phyloP scores from a whole-genome alignment of 2,888 invertebrate genomes.

The Podotricha telesiphe region DNA sequence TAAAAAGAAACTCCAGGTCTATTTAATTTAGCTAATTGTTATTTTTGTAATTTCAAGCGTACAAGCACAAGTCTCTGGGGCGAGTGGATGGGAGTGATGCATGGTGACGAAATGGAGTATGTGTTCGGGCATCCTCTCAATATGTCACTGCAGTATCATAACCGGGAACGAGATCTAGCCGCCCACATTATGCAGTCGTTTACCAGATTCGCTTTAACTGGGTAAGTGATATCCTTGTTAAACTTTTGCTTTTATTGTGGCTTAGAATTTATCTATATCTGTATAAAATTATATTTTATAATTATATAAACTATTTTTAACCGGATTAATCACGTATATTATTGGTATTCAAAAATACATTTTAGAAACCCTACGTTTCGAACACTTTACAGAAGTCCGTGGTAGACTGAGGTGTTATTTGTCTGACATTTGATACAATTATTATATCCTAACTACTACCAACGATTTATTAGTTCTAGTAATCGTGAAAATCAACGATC shows the following conservation, averaged over 20 bases:
- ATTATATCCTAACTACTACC: no score
- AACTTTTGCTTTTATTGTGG: background rate
- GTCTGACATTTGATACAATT: no score
- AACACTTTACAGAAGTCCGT: no score
- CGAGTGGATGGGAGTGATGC: constrained; percentile 99
- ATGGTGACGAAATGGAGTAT: constrained; percentile 98
- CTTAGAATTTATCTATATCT: background rate
- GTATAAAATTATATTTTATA: no score
- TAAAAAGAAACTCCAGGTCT: no score
- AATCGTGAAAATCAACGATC: no score
- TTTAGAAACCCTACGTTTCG: no score
- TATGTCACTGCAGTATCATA: constrained; percentile 92
- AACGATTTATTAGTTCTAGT: no score
- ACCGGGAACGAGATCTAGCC: constrained; percentile 93
- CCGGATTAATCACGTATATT: no score
- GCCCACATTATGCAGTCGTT: constrained; percentile 96
- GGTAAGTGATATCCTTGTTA: constrained; percentile 86
- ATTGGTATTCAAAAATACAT: no score
- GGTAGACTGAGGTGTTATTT: no score
- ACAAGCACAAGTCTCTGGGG: constrained; percentile 98
- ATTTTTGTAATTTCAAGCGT: constrained; percentile 85
- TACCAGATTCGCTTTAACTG: constrained; percentile 95
- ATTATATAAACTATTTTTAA: no score
- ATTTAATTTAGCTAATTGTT: background rate
- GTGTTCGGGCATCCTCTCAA: constrained; percentile 98